Base-by-base conservation (phyloP, 2,888 invertebrate genomes). In the Perizoma flavofasciatum region DNA sequence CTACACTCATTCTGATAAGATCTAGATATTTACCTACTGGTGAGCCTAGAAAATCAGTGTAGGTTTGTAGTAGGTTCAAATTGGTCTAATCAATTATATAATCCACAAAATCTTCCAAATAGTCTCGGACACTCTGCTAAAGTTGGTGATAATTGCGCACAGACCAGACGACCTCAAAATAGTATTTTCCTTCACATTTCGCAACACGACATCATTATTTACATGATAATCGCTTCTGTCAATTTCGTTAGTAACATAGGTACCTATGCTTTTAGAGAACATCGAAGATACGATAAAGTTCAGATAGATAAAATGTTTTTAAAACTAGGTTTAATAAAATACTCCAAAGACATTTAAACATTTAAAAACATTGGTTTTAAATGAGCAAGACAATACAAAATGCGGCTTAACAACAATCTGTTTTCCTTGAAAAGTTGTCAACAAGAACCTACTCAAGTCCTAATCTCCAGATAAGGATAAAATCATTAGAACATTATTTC, bases 151-250 rank as follows among this genome's bases (percentile, higher is more conserved):
- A 63, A 57, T 63, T 61, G 49, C 59, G 39, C 35, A 43, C 44
- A 57, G 48, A 65, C 63, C 50, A 52, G 60, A 52, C 60, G 75
- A 72, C 72, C 73, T 76, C 68, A 67, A 55, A 69, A 69, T 59
- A 61, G 60, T 61, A 65, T 69, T 69, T 72, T 74, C 70, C 71
- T 72, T 70, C 64, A 63, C 54, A 59, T 73, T 69, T 71, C 66
- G 70, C 68, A 67, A 67, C 50, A 66, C 56, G 67, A 65, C 71
- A 71, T 71, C 69, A 67, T 73, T 74, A 72, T 75, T 77, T 74
- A 65, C 73, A 72, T 72, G 74, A 72, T 77, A 79, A 80, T 74
- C 64, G 67, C 51, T 65, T 65, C 59, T 65, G 70, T 71, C 67
- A 69, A 54, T 49, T 49, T 47, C 51, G 45, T 41, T 41, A 22